A percentile compares a stretch with the other conserved stretches of the same genome.
phyloP scores from a whole-genome alignment of 2,113 vertebrate genomes.

The Vulpes ferrilata region DNA sequence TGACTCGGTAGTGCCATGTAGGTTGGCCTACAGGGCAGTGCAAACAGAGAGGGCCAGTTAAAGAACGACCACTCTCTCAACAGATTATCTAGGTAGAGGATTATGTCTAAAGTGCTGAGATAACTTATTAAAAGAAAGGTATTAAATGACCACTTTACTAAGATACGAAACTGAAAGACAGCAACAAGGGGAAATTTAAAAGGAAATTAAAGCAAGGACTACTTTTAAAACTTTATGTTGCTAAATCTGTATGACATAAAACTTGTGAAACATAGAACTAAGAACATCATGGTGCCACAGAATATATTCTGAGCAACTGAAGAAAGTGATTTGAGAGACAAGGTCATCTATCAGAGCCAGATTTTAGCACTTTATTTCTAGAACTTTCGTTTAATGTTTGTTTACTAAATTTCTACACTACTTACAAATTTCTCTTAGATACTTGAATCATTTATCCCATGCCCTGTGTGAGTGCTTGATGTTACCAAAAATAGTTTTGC shows the following conservation, averaged over 20 bases:
- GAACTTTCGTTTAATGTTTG: neutral
- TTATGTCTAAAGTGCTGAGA: neutral
- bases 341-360: neutral
- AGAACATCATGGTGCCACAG: neutral
- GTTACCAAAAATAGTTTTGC: neutral
- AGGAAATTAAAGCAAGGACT: conserved; percentile 4
- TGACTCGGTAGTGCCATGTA: neutral
- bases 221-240: neutral
- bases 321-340: neutral
- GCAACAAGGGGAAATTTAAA: neutral
- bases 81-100: neutral
- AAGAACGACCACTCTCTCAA: neutral
- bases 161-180: conserved; percentile 20
- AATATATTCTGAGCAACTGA: neutral
- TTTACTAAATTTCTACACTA: neutral
- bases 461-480: neutral
- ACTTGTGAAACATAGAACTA: neutral
- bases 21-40: neutral
- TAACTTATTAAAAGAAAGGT: neutral
- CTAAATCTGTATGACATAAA: neutral
- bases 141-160: neutral
- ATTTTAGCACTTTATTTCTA: conserved; percentile 3
- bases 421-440: neutral
- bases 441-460: neutral
- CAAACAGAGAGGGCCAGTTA: neutral